A percentile compares a stretch with the other conserved stretches of the same genome.
Evolutionary conservation across 2,113 vertebrate genomes (phyloP).

Genomic region (Ornithorhynchus anatinus): DNA sequence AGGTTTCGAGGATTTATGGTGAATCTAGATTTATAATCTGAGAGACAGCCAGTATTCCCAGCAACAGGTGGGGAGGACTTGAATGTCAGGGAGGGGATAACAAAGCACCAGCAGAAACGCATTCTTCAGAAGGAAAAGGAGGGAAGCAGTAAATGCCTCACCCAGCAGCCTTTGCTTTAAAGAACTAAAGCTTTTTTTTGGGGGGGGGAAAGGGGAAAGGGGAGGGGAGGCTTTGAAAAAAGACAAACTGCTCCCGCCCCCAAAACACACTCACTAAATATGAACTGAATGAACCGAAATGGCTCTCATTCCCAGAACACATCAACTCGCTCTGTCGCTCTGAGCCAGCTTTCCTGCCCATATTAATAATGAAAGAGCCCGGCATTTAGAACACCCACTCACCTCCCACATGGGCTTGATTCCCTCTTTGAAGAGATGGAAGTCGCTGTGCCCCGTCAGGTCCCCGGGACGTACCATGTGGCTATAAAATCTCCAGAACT

Average conservation of each 20-base stretch:
- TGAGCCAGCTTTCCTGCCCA: neutral
- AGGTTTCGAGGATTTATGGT: neutral
- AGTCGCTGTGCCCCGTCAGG: slow-evolving; percentile 84
- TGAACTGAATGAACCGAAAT: neutral
- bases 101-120: neutral
- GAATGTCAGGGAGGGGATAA: neutral
- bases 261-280: neutral
- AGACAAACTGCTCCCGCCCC: neutral
- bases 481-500: slow-evolving; percentile 86
- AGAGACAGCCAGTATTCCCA: neutral
- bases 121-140: neutral
- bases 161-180: neutral
- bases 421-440: slow-evolving; percentile 86
- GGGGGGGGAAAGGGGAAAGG: neutral
- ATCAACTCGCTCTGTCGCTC: neutral
- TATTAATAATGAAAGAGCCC: neutral
- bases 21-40: neutral
- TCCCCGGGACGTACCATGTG: slow-evolving; percentile 86
- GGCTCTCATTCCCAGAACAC: neutral
- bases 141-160: neutral
- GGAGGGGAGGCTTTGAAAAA: too few relatives aligned
- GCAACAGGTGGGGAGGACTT: neutral
- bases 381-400: slow-evolving; percentile 25
- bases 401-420: slow-evolving; percentile 90
- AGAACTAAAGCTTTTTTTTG: neutral